Percentiles rank a stretch among this genome's conserved stretches.
These are phyloP conservation scores for Dromococcyx pavoninus DNA, from an alignment of 2,797 vertebrate species.

Conservation along the genomic window DNA sequence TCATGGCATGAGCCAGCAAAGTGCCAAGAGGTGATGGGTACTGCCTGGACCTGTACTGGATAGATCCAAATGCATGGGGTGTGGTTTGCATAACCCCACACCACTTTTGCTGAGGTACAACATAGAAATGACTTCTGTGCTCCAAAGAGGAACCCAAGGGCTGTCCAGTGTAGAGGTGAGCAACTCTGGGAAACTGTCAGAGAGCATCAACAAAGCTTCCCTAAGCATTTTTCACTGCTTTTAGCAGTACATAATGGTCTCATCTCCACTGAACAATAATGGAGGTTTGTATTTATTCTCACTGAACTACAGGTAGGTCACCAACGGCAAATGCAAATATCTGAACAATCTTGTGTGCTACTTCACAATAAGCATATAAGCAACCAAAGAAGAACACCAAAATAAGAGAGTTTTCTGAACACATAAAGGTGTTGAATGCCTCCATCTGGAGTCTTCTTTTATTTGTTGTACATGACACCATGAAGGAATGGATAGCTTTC, in stretches of 20 bases:
- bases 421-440: background rate
- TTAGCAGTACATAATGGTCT: background rate
- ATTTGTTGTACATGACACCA: background rate
- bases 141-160: background rate
- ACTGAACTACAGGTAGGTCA: background rate
- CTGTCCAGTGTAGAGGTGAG: background rate
- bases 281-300: background rate
- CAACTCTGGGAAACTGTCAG: background rate
- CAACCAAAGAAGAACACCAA: background rate
- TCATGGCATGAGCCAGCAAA: background rate
- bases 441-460: background rate
- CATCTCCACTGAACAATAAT: background rate
- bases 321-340: background rate
- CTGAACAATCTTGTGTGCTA: background rate
- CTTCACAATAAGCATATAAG: background rate
- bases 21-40: accelerated
- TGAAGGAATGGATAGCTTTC: background rate
- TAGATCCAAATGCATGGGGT: background rate
- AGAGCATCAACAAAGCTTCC: background rate
- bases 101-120: background rate
- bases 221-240: background rate
- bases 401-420: background rate
- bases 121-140: background rate
- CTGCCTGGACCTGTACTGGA: background rate
- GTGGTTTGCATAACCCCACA: background rate